Evolutionary conservation across 2,888 invertebrate species (phyloP).

Genomic region (Blastobasis adustella): DNA sequence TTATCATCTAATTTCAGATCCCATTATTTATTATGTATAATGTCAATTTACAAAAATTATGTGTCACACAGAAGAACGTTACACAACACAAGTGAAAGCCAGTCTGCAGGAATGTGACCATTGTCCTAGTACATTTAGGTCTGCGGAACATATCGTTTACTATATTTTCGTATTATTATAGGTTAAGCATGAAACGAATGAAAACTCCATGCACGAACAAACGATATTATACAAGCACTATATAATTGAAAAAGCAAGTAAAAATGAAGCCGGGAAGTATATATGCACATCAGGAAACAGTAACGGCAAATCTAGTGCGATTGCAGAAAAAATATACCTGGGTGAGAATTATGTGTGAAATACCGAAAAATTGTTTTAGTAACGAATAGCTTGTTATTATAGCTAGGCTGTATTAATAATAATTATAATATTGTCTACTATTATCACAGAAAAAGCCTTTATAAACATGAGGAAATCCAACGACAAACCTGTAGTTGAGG

Average conservation of each 20-base stretch:
- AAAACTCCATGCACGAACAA: constrained; percentile 18
- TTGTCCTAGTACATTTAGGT: too few relatives aligned
- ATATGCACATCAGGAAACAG: constrained; percentile 34
- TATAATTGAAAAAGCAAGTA: constrained; percentile 38
- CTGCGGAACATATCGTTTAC: too few relatives aligned
- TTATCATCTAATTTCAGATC: too few relatives aligned
- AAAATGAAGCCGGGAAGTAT: constrained; percentile 37
- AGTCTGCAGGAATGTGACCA: too few relatives aligned
- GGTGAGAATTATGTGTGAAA: constrained; percentile 22
- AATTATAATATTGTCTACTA: not conserved
- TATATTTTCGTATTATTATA: not conserved
- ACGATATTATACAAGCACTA: constrained; percentile 35
- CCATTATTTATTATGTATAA: too few relatives aligned
- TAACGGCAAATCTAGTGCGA: constrained; percentile 12
- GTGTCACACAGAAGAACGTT: too few relatives aligned
- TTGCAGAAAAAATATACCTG: constrained; percentile 23
- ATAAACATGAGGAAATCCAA: not conserved
- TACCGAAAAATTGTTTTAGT: too few relatives aligned
- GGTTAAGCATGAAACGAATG: constrained; percentile 23
- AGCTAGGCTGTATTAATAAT: not conserved
- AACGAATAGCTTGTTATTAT: too few relatives aligned
- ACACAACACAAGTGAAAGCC: too few relatives aligned
- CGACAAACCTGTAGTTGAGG: too few relatives aligned
- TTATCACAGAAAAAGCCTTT: not conserved
- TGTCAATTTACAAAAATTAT: too few relatives aligned